Evolutionary conservation across 2,113 vertebrate species (phyloP), one percentile per base, ranked within the genome.

Genomic region (Sylvietta virens): DNA sequence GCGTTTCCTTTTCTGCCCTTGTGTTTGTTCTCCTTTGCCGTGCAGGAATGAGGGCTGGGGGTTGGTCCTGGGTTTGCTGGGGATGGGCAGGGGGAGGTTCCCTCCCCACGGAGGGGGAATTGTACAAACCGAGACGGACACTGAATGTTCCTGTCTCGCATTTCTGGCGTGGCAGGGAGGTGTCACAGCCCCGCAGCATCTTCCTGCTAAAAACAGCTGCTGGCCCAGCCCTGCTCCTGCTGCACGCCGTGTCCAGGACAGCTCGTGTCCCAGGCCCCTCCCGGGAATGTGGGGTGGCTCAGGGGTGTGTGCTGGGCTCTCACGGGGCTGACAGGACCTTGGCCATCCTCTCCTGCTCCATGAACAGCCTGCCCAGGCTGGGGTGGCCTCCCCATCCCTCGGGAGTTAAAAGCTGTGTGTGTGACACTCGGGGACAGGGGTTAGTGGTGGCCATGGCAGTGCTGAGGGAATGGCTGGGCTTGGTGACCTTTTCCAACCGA

Each of bases 171-270:
- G 81, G 33, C 81, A 11, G 72, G 92, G 15, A 44, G 33, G 42
- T 18, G 70, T 42, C 50, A 0, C 35, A 57, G 92, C 67, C 45
- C 83, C 5, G n/a, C 81, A 94, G 87, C 87, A 86, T 58, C 81
- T 45, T n/a, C 81, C 81, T 80, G 85, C 94, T 94, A 56, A 90
- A 40, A 92, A 27, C 93, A 80, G 95, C 53, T 7, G 78, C 70
- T 54, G 33, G 65, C 47, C 86, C 70, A 73, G 90, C 45, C 74
- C 39, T 20, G 73, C 78, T 88, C 30, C 28, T 2, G 6, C 81
- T 61, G 77, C 81, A 5, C 0, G 3, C 13, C 4, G 11, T 22
- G 15, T 15, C 70, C 66, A 15, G 81, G 19, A 27, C 53, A 31
- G 28, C 11, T 13, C 0, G 1, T 37, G 58, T 19, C 45, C 62